Evolutionary conservation across 2,888 invertebrate species (phyloP).

Genomic region (Eupithecia dodoneata): DNA sequence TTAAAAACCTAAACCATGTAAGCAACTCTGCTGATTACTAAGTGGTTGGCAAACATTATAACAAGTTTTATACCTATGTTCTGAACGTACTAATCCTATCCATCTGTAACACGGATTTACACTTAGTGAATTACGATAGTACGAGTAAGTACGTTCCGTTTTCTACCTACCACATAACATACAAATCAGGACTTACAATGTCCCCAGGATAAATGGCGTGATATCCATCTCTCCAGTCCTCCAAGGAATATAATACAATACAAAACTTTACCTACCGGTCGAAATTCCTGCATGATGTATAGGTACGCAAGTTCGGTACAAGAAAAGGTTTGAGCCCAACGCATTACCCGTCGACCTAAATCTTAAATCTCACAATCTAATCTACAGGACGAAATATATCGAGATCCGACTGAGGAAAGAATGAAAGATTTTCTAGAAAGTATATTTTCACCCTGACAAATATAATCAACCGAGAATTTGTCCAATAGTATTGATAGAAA

Average conservation of each 20-base stretch:
- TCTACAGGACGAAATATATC: conserved; percentile 53
- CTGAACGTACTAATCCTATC: not conserved
- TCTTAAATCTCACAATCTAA: conserved; percentile 50
- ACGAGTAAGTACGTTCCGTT: not conserved
- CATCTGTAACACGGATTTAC: not conserved
- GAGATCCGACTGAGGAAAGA: conserved; percentile 47
- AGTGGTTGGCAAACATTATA: too few species aligned
- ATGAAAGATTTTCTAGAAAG: conserved; percentile 48
- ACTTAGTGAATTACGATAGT: not conserved
- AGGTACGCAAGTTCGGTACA: conserved; percentile 28
- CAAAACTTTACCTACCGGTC: conserved; percentile 18
- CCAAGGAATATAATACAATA: conserved; percentile 22
- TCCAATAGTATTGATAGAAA: conserved; percentile 49
- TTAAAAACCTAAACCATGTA: too few species aligned
- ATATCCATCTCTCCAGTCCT: conserved; percentile 23
- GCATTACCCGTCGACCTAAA: conserved; percentile 45
- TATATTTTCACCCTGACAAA: conserved; percentile 58
- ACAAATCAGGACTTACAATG: conserved; percentile 6
- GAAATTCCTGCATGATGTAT: conserved; percentile 32
- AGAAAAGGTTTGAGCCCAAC: conserved; percentile 40
- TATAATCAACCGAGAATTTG: conserved; percentile 61
- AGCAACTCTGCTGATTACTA: too few species aligned
- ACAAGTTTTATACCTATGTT: too few species aligned
- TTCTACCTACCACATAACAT: not conserved
- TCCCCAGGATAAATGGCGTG: conserved; percentile 20